phyloP scores from a whole-genome alignment of 2,797 vertebrate genomes.

The Halcyon chelicuti region DNA sequence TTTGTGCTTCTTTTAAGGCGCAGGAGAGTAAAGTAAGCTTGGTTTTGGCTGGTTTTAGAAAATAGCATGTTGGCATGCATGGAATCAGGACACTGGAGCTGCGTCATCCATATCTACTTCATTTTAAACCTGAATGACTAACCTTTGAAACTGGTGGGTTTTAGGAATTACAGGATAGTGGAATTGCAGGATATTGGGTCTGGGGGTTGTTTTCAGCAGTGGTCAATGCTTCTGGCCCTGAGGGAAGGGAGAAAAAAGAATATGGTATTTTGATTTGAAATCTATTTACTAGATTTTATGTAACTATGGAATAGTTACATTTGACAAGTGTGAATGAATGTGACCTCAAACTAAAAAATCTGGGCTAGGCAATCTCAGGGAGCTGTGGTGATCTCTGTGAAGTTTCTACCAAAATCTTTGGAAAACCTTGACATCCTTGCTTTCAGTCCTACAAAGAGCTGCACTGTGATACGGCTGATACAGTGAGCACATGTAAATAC shows the following conservation, averaged over 20 bases:
- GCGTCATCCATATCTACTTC: not conserved
- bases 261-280: not conserved
- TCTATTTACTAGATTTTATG: not conserved
- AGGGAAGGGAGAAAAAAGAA: not conserved
- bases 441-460: not conserved
- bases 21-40: not conserved
- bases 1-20: not conserved
- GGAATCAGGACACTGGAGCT: not conserved
- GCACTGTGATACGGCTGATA: not conserved
- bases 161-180: not conserved
- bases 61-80: not conserved
- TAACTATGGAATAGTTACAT: not conserved
- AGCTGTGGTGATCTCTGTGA: not conserved
- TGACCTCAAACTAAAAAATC: not conserved
- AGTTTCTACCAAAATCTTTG: not conserved
- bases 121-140: not conserved
- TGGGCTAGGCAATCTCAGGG: not conserved
- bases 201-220: not conserved
- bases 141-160: not conserved
- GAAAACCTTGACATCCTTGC: not conserved
- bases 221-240: not conserved
- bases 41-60: not conserved
- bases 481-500: not conserved
- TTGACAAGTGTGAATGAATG: not conserved
- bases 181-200: not conserved